These are phyloP conservation scores for Drosophila tani DNA, from an alignment of 1,140 invertebrate species.

Conservation along the genomic window DNA sequence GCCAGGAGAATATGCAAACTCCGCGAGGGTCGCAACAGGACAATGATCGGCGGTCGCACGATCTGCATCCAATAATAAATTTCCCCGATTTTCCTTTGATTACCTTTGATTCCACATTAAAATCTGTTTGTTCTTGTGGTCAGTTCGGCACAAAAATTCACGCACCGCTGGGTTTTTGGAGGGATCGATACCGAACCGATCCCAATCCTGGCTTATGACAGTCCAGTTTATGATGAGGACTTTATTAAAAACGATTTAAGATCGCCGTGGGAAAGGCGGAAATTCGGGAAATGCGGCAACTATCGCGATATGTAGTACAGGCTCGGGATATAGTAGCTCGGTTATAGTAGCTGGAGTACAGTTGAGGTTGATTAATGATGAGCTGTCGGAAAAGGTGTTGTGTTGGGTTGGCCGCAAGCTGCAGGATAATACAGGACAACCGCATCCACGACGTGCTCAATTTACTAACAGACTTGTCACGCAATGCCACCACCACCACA, in stretches of 20 bases:
- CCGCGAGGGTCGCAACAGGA: constrained; percentile 53
- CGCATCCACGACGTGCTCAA: constrained; percentile 63
- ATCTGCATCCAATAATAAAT: constrained; percentile 68
- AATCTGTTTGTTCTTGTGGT: constrained; percentile 63
- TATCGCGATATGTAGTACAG: not conserved
- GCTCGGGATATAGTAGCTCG: not conserved
- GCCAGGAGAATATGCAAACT: constrained; percentile 63
- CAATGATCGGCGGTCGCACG: constrained; percentile 40
- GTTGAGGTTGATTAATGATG: constrained; percentile 65
- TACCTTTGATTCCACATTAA: constrained; percentile 59
- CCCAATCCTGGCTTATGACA: constrained; percentile 19
- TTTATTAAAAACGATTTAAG: constrained; percentile 74
- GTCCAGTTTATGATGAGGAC: constrained; percentile 73
- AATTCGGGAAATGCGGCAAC: not conserved
- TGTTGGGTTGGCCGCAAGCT: constrained; percentile 42
- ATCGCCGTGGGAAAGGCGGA: constrained; percentile 61
- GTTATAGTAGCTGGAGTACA: constrained; percentile 5
- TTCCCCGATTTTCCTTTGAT: constrained; percentile 34
- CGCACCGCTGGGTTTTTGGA: constrained; percentile 57
- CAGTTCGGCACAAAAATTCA: constrained; percentile 58
- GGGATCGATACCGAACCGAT: not conserved
- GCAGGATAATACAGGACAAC: constrained; percentile 31
- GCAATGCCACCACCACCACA: constrained; percentile 55
- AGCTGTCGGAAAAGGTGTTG: constrained; percentile 47
- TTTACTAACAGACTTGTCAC: constrained; percentile 79